phyloP scores from a whole-genome alignment of 2,888 invertebrate species.

The Sesia apiformis region DNA sequence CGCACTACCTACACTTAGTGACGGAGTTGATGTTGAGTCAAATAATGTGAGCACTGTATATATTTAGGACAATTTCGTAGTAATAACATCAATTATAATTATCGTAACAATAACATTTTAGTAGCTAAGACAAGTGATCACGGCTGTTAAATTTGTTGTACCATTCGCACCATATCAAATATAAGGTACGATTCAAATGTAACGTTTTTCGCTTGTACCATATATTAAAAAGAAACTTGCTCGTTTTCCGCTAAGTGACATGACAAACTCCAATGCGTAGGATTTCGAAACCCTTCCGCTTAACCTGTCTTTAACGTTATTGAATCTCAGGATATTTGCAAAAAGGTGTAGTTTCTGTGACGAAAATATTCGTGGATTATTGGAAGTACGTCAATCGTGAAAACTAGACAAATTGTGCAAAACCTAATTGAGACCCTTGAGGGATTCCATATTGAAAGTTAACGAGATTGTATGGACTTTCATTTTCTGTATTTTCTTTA shows the following conservation, averaged over 20 bases:
- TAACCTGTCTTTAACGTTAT: slow-evolving; percentile 39
- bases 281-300: slow-evolving; percentile 31
- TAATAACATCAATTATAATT: no score
- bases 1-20: no score
- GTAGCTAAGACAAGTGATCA: no score
- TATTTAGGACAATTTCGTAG: no score
- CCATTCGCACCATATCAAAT: no score
- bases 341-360: not conserved
- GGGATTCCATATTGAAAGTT: not conserved
- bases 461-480: not conserved
- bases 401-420: no score
- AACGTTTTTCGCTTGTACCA: not conserved
- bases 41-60: no score
- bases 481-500: not conserved
- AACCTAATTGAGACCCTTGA: not conserved
- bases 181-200: no score
- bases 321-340: not conserved
- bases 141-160: no score
- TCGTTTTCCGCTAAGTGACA: not conserved
- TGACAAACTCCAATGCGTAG: slow-evolving; percentile 2
- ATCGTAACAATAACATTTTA: no score
- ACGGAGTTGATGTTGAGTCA: no score
- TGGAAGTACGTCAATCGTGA: no score
- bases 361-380: not conserved
- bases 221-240: not conserved